phyloP scores from a whole-genome alignment of 2,888 invertebrate genomes.

The Norana najaformis region DNA sequence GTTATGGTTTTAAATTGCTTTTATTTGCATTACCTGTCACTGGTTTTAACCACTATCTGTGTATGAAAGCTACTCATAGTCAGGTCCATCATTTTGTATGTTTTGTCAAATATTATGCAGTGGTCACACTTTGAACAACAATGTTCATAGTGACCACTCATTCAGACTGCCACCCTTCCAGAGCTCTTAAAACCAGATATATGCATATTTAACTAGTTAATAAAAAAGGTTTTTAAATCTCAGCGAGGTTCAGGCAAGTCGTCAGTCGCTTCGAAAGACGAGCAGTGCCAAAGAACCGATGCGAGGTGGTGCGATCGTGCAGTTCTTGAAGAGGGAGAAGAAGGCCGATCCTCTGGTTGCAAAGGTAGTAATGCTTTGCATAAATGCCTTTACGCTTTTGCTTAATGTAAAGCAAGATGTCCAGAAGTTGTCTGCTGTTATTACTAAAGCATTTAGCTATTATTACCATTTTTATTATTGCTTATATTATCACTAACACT shows the following conservation, averaged over 20 bases:
- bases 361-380: neutral
- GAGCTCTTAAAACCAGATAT: neutral
- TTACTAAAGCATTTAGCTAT: neutral
- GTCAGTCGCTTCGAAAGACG: slow-evolving; percentile 57
- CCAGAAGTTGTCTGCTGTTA: neutral
- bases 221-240: slow-evolving; percentile 27
- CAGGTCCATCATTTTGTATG: no score
- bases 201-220: neutral
- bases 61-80: no score
- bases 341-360: slow-evolving; percentile 8
- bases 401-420: neutral
- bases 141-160: no score
- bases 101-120: no score
- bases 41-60: no score
- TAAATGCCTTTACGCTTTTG: neutral
- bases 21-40: no score
- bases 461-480: neutral
- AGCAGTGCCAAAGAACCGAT: slow-evolving; percentile 59
- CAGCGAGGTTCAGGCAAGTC: slow-evolving; percentile 53
- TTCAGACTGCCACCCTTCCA: neutral
- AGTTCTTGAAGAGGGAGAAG: slow-evolving; percentile 27
- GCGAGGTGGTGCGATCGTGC: slow-evolving; percentile 52
- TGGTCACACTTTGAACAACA: no score
- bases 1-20: no score
- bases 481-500: neutral